Evolutionary conservation across 92 coral and sea anemone species (phyloP).

Genomic region (Bergia sp.): DNA sequence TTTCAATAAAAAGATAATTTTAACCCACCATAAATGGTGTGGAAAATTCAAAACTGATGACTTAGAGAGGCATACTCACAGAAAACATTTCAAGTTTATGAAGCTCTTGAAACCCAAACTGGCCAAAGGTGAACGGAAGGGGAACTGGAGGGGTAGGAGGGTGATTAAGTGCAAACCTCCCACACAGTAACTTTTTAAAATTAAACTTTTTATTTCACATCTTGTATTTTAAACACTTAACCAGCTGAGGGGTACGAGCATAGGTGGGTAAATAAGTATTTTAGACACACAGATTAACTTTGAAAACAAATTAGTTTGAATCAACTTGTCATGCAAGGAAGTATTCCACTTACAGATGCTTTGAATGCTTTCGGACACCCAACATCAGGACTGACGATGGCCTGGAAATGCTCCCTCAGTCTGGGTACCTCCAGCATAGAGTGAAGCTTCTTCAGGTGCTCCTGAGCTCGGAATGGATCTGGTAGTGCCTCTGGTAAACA

Average conservation of each 20-base stretch:
- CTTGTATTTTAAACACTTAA: no score
- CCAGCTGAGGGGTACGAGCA: no score
- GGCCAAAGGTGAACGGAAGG: neutral
- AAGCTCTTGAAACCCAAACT: neutral
- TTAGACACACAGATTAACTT: no score
- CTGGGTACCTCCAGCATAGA: conserved; percentile 78
- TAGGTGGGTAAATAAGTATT: no score
- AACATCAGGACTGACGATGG: conserved; percentile 67
- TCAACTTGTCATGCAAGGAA: neutral
- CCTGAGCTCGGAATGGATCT: conserved; percentile 89
- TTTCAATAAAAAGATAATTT: neutral
- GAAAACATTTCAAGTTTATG: neutral
- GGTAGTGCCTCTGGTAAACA: conserved; percentile 78
- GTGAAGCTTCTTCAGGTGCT: conserved; percentile 82
- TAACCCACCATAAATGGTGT: neutral
- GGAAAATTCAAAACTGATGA: neutral
- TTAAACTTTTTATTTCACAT: no score
- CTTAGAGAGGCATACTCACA: neutral
- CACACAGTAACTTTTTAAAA: no score
- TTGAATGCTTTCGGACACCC: conserved; percentile 91
- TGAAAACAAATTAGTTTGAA: no score
- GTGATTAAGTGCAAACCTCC: neutral
- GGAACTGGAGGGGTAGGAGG: neutral
- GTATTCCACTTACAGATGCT: conserved; percentile 73
- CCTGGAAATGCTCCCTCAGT: conserved; percentile 68